These are phyloP conservation scores for Premnoplex brunnescens DNA, from an alignment of 2,797 vertebrate genomes.

Conservation along the genomic window DNA sequence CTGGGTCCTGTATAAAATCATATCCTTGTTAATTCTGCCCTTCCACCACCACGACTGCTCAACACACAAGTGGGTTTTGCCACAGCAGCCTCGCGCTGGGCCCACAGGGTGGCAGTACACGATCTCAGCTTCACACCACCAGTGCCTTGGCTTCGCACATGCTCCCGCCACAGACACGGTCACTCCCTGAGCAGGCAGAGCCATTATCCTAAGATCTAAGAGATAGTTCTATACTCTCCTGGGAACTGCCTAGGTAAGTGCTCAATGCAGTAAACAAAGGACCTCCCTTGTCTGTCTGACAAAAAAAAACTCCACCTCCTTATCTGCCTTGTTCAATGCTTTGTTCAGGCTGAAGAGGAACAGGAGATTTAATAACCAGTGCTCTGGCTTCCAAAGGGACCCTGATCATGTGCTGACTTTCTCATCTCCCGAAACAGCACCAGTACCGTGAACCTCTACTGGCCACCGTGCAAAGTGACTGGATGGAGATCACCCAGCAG, in stretches of 20 bases:
- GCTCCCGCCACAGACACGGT: neutral
- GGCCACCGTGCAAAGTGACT: neutral
- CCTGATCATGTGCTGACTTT: neutral
- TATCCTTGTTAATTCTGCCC: neutral
- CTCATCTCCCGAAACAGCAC: neutral
- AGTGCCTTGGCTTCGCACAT: neutral
- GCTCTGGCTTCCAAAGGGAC: neutral
- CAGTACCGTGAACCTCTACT: neutral
- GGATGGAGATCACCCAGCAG: neutral
- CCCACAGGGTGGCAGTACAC: slow-evolving; percentile 33
- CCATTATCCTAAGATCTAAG: neutral
- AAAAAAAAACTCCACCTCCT: neutral
- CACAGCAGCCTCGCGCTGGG: neutral
- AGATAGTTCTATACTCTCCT: neutral
- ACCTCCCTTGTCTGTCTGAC: neutral
- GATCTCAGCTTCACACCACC: neutral
- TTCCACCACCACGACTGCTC: neutral
- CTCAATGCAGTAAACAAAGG: neutral
- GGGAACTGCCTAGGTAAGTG: neutral
- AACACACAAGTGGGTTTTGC: neutral
- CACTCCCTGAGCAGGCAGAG: neutral
- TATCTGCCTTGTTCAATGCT: neutral
- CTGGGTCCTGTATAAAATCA: neutral
- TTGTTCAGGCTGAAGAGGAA: neutral
- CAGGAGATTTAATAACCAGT: neutral